These are phyloP conservation scores for Dorcus hopei DNA, from an alignment of 2,888 invertebrate genomes.

Conservation along the genomic window DNA sequence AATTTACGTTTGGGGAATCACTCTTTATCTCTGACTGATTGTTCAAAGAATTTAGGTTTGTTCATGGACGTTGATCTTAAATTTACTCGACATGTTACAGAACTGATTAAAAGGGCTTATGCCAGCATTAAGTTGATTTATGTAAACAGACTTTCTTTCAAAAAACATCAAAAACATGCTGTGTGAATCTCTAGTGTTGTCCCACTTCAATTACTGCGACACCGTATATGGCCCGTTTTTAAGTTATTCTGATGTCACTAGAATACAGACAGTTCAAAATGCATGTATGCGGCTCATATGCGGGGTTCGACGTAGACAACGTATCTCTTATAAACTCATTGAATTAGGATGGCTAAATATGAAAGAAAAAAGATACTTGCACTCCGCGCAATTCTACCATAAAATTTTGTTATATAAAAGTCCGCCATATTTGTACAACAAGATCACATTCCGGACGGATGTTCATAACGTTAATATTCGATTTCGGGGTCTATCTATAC, in stretches of 20 bases:
- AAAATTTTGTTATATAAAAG: background rate
- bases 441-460: background rate
- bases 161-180: background rate
- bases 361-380: no score
- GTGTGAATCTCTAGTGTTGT: background rate
- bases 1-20: background rate
- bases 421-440: background rate
- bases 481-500: background rate
- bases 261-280: constrained; percentile 2
- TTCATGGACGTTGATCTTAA: background rate
- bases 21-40: background rate
- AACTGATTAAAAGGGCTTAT: background rate
- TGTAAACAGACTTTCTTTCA: background rate
- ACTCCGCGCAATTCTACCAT: background rate
- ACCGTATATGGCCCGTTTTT: background rate
- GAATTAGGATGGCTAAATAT: background rate
- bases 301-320: background rate
- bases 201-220: background rate
- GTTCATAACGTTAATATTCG: constrained; percentile 4
- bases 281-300: background rate
- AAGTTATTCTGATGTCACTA: no score
- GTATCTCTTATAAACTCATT: background rate
- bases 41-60: background rate
- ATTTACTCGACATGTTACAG: background rate
- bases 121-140: background rate